phyloP scores from a whole-genome alignment of 2,113 vertebrate genomes.

The Todiramphus chloris region DNA sequence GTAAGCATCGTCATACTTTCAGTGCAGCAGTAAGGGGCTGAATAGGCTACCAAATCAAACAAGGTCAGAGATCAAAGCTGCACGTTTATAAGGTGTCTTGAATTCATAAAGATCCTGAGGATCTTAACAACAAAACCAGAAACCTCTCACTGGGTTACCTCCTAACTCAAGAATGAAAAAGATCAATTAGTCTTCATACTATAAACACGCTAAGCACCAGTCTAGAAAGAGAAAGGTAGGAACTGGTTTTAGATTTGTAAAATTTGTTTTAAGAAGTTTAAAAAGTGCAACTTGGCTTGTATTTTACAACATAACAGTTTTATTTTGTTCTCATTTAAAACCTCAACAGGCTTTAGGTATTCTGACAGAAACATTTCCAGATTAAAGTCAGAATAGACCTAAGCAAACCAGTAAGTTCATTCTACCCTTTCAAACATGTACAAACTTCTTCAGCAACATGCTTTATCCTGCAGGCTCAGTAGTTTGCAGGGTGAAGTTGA shows the following conservation, averaged over 20 bases:
- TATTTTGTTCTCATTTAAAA: neutral
- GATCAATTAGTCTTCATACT: neutral
- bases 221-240: neutral
- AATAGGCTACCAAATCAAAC: neutral
- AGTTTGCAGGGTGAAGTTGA: neutral
- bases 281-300: neutral
- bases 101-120: neutral
- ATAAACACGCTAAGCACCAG: neutral
- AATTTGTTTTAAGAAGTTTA: neutral
- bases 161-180: neutral
- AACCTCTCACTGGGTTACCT: neutral
- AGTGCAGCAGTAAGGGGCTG: neutral
- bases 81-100: neutral
- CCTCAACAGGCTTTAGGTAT: conserved; percentile 73
- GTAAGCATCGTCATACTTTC: neutral
- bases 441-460: conserved; percentile 84
- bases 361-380: conserved; percentile 71
- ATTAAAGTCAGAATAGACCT: conserved; percentile 80
- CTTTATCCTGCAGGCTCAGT: conserved; percentile 70
- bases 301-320: neutral
- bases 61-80: neutral
- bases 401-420: conserved; percentile 79
- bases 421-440: conserved; percentile 73
- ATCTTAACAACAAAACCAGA: neutral
- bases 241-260: neutral